Evolutionary conservation across 1,140 invertebrate genomes (phyloP), one percentile per base, ranked within the genome.

Genomic region (Ceratosolen fusciceps): DNA sequence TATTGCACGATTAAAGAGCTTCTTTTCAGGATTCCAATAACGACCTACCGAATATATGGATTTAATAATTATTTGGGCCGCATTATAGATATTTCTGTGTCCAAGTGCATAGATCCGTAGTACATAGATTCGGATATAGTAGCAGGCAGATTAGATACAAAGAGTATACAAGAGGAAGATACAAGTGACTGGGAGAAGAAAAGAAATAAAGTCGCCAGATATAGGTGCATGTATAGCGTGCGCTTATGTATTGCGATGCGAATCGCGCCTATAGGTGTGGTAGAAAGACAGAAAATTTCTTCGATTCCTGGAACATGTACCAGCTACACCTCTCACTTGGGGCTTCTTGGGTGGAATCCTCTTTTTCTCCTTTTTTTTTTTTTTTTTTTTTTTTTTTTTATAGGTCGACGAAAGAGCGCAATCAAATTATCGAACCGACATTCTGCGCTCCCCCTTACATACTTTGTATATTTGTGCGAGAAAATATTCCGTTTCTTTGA

Each of bases 251-350:
- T 21, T 21, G 10, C 1, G 43, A 31, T 60, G n/a, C 10, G n/a
- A 47, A 62, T 62, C 26, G 14, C 0, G 29, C 39, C 29, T 65
- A 39, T 26, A 73, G 62, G 65, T 80, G 73, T 75, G 62, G 60
- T 47, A 19, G 43, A 56, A 39, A 73, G 62, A 43, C 54, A 47
- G 72, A 76, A 72, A 74, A 76, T 80, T 65, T 62, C 68, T 72
- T 76, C 68, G 73, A 76, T 80, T 80, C 79, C 56, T 19, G 47
- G 79, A 80, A 80, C 73, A 67, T 43, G 12, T 24, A 29, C 67
- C 47, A 29, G 37, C 49, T 52, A 43, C 24, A 21, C 49, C 70
- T 29, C 29, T 54, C 24, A 34, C 43, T 54, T 47, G 26, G 26
- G 24, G 52, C 49, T 47, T 49, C 74, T 47, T 37, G 37, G 43